Evolutionary conservation across 2,888 invertebrate genomes (phyloP).

Genomic region (Geotrupes spiniger): DNA sequence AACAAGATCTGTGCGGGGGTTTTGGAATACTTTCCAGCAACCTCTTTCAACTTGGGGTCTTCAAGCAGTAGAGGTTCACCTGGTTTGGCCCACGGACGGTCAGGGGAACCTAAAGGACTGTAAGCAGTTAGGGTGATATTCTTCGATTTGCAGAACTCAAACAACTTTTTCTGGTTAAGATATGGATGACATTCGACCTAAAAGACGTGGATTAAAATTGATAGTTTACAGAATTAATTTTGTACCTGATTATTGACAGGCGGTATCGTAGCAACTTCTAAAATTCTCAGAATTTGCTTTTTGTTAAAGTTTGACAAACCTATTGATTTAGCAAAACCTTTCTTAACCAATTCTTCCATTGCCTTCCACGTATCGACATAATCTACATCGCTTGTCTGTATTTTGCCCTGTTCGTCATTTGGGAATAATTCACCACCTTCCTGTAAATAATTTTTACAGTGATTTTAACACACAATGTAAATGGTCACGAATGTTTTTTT

Average conservation of each 20-base stretch:
- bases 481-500: no score
- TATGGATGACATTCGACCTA: constrained; percentile 68
- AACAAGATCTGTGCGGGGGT: constrained; percentile 67
- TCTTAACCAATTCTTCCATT: constrained; percentile 63
- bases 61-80: constrained; percentile 61
- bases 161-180: constrained; percentile 64
- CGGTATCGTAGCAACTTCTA: constrained; percentile 57
- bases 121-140: constrained; percentile 71
- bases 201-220: constrained; percentile 22
- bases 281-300: constrained; percentile 62
- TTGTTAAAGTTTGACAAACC: constrained; percentile 77
- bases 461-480: no score
- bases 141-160: constrained; percentile 62
- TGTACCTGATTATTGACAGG: constrained; percentile 62
- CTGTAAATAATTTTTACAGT: constrained; percentile 51
- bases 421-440: constrained; percentile 65
- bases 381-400: constrained; percentile 63
- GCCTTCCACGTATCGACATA: constrained; percentile 68
- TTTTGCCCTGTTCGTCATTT: constrained; percentile 57
- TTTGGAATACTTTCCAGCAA: constrained; percentile 67
- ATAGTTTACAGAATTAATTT: neutral
- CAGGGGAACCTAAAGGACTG: constrained; percentile 74
- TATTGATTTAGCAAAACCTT: constrained; percentile 64
- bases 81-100: constrained; percentile 68
- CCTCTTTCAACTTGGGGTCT: constrained; percentile 58